phyloP scores from a whole-genome alignment of 2,113 vertebrate species.

The Pica pica region DNA sequence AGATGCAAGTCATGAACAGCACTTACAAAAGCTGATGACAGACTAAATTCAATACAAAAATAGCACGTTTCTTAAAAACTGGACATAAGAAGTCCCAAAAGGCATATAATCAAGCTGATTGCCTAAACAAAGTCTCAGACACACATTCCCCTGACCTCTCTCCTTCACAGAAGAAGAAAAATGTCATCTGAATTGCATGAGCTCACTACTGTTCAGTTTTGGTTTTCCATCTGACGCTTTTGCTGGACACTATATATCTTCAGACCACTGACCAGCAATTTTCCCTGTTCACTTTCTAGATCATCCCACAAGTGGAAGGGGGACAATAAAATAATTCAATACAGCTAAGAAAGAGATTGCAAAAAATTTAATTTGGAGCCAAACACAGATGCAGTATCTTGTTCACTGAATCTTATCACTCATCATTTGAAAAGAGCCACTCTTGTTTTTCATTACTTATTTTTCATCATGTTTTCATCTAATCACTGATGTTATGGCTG shows the following conservation, averaged over 20 bases:
- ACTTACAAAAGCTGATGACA: neutral
- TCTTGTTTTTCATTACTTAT: neutral
- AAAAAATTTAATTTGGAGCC: neutral
- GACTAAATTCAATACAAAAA: neutral
- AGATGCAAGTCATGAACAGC: neutral
- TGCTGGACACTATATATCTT: neutral
- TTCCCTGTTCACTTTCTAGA: neutral
- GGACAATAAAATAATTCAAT: neutral
- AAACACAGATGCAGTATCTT: neutral
- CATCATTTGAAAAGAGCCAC: neutral
- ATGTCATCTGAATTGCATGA: neutral
- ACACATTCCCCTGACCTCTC: neutral
- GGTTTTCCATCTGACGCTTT: neutral
- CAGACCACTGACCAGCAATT: neutral
- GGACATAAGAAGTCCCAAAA: neutral
- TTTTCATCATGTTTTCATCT: neutral
- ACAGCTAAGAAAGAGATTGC: neutral
- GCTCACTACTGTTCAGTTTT: neutral
- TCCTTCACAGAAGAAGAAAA: neutral
- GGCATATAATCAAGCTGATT: neutral
- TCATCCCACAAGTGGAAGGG: neutral
- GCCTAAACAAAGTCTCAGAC: neutral
- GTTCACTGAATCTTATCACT: neutral
- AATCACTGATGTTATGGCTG: neutral
- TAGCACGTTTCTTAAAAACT: neutral